A percentile compares a stretch with the other conserved stretches of the same genome.
These are phyloP conservation scores for Brachynemurus nebulosus DNA, from an alignment of 2,888 invertebrate species.

Conservation along the genomic window DNA sequence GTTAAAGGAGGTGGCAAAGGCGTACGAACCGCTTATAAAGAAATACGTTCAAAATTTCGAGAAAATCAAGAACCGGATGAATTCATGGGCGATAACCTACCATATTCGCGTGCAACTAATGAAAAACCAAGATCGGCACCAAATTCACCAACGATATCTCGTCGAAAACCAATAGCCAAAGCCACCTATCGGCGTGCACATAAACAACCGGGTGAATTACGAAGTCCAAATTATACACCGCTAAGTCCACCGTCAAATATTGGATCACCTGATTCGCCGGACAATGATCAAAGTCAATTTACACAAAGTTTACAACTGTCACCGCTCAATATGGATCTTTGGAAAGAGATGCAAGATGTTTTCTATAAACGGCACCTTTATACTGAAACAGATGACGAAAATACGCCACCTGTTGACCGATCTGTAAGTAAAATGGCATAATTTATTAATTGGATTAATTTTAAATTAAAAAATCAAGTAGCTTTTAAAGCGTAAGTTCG, in stretches of 20 bases:
- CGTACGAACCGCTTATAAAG: slow-evolving; percentile 65
- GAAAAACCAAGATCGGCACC: slow-evolving; percentile 47
- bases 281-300: slow-evolving; percentile 26
- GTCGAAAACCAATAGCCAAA: slow-evolving; percentile 25
- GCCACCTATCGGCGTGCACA: slow-evolving; percentile 30
- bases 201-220: slow-evolving; percentile 27
- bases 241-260: slow-evolving; percentile 36
- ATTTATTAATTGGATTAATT: too few species aligned
- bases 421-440: slow-evolving; percentile 52
- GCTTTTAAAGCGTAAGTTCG: too few species aligned
- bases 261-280: slow-evolving; percentile 36
- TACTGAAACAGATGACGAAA: slow-evolving; percentile 18
- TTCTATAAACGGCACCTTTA: slow-evolving; percentile 31
- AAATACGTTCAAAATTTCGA: slow-evolving; percentile 50
- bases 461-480: too few species aligned
- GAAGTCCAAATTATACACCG: slow-evolving; percentile 25
- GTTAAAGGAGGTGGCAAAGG: slow-evolving; percentile 61
- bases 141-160: slow-evolving; percentile 47
- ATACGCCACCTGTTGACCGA: slow-evolving; percentile 45
- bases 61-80: slow-evolving; percentile 28
- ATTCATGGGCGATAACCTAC: slow-evolving; percentile 18
- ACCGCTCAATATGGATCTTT: slow-evolving; percentile 39
- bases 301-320: slow-evolving; percentile 33
- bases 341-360: slow-evolving; percentile 51
- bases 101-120: slow-evolving; percentile 19